A percentile compares a stretch with the other conserved stretches of the same genome.
These are phyloP conservation scores for Hepsetus odoe DNA, from an alignment of 2,113 vertebrate genomes.

Conservation along the genomic window DNA sequence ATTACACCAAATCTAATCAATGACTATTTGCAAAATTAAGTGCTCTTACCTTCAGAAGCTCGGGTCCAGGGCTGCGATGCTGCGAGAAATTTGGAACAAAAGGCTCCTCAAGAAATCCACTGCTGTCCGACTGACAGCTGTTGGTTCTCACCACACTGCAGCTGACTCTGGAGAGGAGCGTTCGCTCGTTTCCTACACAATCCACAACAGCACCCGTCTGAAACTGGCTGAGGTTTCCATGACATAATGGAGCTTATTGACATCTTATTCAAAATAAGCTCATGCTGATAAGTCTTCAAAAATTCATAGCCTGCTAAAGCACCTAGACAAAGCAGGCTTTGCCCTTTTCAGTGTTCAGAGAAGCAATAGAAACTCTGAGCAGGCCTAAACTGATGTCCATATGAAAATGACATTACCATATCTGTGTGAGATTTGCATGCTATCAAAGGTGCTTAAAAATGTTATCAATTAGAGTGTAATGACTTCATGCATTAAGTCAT, in stretches of 20 bases:
- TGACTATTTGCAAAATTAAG: background rate
- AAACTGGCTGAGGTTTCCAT: background rate
- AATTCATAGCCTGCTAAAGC: background rate
- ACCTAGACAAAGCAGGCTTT: background rate
- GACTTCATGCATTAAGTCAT: background rate
- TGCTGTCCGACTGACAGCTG: slow-evolving; percentile 84
- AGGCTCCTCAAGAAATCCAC: slow-evolving; percentile 81
- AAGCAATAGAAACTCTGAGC: slow-evolving; percentile 19
- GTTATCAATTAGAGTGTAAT: background rate
- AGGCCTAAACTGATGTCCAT: background rate
- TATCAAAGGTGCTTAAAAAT: slow-evolving; percentile 18
- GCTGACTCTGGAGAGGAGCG: slow-evolving; percentile 23
- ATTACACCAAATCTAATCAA: background rate
- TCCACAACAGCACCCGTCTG: background rate
- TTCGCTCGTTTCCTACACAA: slow-evolving; percentile 20
- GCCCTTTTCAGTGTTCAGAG: background rate
- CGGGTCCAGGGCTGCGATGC: slow-evolving; percentile 53
- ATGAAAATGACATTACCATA: slow-evolving; percentile 21
- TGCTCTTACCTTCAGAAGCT: slow-evolving; percentile 63
- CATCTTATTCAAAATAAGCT: background rate
- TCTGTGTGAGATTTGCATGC: slow-evolving; percentile 31
- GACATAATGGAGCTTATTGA: background rate
- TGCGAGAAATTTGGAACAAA: slow-evolving; percentile 63
- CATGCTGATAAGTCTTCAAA: slow-evolving; percentile 20
- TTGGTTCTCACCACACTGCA: slow-evolving; percentile 67